Evolutionary conservation across 2,113 vertebrate genomes (phyloP).

Genomic region (Nesoenas mayeri): DNA sequence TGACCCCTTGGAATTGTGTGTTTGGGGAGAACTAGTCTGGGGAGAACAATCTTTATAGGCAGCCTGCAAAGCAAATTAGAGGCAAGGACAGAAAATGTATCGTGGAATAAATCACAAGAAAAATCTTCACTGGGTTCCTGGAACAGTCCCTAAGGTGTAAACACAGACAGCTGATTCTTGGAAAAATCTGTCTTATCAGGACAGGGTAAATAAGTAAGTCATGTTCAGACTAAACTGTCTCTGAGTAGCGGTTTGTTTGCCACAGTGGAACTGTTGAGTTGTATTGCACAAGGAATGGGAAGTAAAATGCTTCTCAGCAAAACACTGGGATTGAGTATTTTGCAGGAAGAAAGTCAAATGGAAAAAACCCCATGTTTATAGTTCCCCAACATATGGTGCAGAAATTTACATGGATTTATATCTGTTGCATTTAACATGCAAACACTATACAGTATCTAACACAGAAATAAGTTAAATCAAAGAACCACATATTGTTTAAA

Average conservation of each 20-base stretch:
- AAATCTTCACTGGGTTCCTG: background rate
- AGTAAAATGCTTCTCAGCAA: background rate
- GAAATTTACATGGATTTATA: background rate
- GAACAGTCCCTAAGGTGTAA: background rate
- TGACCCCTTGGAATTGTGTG: background rate
- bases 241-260: background rate
- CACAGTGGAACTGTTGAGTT: background rate
- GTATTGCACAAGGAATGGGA: background rate
- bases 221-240: background rate
- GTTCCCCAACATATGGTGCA: background rate
- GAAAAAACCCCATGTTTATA: accelerated
- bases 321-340: background rate
- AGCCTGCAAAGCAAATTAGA: background rate
- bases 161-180: background rate
- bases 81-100: background rate
- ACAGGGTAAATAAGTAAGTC: background rate
- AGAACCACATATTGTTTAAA: background rate
- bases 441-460: background rate
- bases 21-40: background rate
- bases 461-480: conserved; percentile 9
- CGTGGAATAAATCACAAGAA: background rate
- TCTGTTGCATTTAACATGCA: background rate
- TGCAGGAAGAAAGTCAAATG: background rate
- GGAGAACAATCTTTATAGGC: background rate
- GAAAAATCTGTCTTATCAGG: background rate